Percentiles rank a stretch among this genome's conserved stretches.
Conservation (phyloP, 64 coral and sea anemone genomes). For the Dendrophyllia cribrosa region DNA sequence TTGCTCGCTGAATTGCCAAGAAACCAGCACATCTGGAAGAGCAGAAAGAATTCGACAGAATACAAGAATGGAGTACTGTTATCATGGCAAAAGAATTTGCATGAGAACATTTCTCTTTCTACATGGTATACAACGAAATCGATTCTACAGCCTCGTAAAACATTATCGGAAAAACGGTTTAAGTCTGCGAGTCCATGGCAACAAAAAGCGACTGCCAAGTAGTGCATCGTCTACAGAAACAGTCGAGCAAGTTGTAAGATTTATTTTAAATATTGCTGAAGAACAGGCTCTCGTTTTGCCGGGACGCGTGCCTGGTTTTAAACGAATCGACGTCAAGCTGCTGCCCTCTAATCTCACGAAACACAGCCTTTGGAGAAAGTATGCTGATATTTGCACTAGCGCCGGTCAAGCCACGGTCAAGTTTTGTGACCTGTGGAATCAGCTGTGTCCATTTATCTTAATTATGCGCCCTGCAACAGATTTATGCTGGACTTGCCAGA, state of each 20-base stretch:
- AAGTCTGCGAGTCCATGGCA: slow-evolving; percentile 44
- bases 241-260: slow-evolving; percentile 45
- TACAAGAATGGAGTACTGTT: slow-evolving; percentile 40
- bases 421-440: slow-evolving; percentile 61
- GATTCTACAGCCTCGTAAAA: slow-evolving; percentile 51
- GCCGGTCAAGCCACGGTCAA: not conserved
- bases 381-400: not conserved
- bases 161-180: slow-evolving; percentile 61
- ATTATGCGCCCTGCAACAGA: slow-evolving; percentile 54
- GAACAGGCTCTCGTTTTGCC: slow-evolving; percentile 66
- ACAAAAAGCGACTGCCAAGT: slow-evolving; percentile 53
- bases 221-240: slow-evolving; percentile 18
- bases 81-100: slow-evolving; percentile 34
- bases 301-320: slow-evolving; percentile 72
- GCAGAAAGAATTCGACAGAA: slow-evolving; percentile 39
- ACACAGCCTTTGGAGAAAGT: slow-evolving; percentile 46
- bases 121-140: slow-evolving; percentile 17
- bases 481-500: slow-evolving; percentile 72
- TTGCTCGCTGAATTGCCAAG: slow-evolving; percentile 34
- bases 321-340: slow-evolving; percentile 52
- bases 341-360: slow-evolving; percentile 56
- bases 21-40: slow-evolving; percentile 49
- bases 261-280: slow-evolving; percentile 62
- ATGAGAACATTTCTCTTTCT: slow-evolving; percentile 52
- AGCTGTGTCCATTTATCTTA: slow-evolving; percentile 27